Conservation (phyloP, 2,113 vertebrate genomes). For the Meleagris gallopavo region DNA sequence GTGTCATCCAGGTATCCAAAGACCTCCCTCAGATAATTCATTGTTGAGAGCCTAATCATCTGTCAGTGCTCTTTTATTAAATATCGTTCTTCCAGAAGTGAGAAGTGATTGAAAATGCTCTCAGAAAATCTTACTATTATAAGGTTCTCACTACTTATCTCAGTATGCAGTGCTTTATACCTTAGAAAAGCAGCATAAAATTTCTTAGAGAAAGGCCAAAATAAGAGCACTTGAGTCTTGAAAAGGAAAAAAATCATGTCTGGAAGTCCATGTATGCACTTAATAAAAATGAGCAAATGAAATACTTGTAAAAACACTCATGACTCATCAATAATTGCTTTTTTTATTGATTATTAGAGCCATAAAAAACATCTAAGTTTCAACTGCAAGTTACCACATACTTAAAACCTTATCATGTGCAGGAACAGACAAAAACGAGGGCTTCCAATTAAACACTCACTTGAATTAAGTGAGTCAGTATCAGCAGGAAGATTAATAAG, state of each 20-base stretch:
- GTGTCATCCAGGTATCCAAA: not conserved
- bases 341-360: not conserved
- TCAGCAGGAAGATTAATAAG: not conserved
- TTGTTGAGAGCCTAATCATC: not conserved
- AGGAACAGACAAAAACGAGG: slow-evolving; percentile 22
- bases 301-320: not conserved
- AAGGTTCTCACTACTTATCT: not conserved
- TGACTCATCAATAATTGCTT: not conserved
- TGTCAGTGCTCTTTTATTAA: not conserved
- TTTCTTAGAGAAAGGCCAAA: not conserved
- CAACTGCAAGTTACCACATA: not conserved
- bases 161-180: not conserved
- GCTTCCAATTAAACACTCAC: not conserved
- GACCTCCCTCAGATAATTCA: not conserved
- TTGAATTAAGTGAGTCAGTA: not conserved
- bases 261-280: not conserved
- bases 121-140: not conserved
- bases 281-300: not conserved
- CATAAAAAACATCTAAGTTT: not conserved
- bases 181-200: not conserved
- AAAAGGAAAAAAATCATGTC: not conserved
- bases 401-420: slow-evolving; percentile 64
- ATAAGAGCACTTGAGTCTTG: not conserved
- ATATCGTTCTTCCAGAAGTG: not conserved
- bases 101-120: not conserved